Conservation (phyloP, 2,797 vertebrate genomes). For the Prunella strophiata region DNA sequence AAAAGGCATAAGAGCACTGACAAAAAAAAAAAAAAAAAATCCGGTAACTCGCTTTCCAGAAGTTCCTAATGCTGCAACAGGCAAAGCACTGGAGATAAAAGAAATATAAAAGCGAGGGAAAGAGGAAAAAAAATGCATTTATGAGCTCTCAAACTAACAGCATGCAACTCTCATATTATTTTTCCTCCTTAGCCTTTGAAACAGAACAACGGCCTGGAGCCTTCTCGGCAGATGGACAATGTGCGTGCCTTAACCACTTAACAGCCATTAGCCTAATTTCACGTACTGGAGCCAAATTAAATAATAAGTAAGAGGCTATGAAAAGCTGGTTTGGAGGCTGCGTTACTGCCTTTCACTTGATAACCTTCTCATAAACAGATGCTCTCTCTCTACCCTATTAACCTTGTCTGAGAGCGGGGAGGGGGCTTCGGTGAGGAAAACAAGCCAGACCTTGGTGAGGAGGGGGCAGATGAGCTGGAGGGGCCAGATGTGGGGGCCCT, state of each 20-base stretch:
- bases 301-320: slow-evolving; percentile 82
- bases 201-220: slow-evolving; percentile 79
- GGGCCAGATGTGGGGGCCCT: not conserved
- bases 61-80: slow-evolving; percentile 66
- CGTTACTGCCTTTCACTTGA: slow-evolving; percentile 73
- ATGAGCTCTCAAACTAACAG: slow-evolving; percentile 73
- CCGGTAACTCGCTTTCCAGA: slow-evolving; percentile 35
- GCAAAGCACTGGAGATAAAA: slow-evolving; percentile 59
- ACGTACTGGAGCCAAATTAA: slow-evolving; percentile 81
- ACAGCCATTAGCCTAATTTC: slow-evolving; percentile 84
- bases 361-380: slow-evolving; percentile 76
- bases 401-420: slow-evolving; percentile 53
- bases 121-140: slow-evolving; percentile 62
- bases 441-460: not conserved
- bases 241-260: slow-evolving; percentile 80
- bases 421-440: not conserved
- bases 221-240: slow-evolving; percentile 81
- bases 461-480: not conserved
- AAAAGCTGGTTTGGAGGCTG: slow-evolving; percentile 80
- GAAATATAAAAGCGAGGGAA: slow-evolving; percentile 64
- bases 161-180: slow-evolving; percentile 71
- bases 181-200: slow-evolving; percentile 76
- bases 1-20: not conserved
- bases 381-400: slow-evolving; percentile 75
- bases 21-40: not conserved